Conservation (phyloP, 2,797 vertebrate species). For the Astyanax mexicanus region DNA sequence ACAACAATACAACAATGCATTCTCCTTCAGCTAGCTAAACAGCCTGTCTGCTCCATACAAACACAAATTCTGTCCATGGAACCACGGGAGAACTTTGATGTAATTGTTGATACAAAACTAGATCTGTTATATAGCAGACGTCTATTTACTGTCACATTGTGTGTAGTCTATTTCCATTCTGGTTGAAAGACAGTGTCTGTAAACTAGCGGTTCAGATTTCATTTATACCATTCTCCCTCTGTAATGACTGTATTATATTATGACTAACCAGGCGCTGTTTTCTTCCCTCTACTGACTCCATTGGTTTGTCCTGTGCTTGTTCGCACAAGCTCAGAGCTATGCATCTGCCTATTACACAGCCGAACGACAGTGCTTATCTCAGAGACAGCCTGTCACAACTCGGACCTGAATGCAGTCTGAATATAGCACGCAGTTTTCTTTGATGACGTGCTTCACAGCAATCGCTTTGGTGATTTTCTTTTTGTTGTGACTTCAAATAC, state of each 20-base stretch:
- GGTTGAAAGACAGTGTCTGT: constrained; percentile 19
- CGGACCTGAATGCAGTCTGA: constrained; percentile 21
- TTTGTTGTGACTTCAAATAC: constrained; percentile 8
- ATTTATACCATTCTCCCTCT: constrained; percentile 24
- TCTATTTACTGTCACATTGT: constrained; percentile 19
- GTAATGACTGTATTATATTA: constrained; percentile 43
- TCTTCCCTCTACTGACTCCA: constrained; percentile 10
- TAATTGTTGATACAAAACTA: constrained; percentile 29
- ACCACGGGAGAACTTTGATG: constrained; percentile 5
- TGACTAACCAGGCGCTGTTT: constrained; percentile 33
- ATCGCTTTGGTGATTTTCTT: neutral
- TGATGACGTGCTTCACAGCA: constrained; percentile 19
- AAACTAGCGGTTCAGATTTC: constrained; percentile 21
- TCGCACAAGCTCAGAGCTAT: constrained; percentile 45
- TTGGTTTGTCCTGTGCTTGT: constrained; percentile 31
- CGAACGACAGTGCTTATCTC: constrained; percentile 43
- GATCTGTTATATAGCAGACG: constrained; percentile 8
- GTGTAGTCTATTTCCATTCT: constrained; percentile 9
- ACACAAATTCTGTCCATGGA: neutral
- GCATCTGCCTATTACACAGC: constrained; percentile 33
- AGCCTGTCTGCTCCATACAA: neutral
- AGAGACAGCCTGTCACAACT: constrained; percentile 40
- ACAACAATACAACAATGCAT: constrained; percentile 21
- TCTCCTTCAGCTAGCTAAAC: neutral
- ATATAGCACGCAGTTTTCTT: constrained; percentile 16